Conservation (phyloP, 2,113 vertebrate species). For the Quiscalus mexicanus region DNA sequence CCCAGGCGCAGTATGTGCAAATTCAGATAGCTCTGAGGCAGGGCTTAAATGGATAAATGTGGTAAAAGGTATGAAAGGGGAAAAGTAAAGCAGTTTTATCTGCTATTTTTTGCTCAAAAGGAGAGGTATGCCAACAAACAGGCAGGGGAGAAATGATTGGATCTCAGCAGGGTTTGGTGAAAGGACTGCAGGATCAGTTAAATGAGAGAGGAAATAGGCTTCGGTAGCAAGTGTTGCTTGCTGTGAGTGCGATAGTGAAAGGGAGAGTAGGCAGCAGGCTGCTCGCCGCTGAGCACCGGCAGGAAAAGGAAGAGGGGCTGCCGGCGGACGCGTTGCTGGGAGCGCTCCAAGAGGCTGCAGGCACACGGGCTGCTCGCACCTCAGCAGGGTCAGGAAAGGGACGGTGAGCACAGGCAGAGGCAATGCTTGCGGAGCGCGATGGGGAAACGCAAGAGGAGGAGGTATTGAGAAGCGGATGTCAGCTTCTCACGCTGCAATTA, state of each 20-base stretch:
- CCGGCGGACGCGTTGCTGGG: not conserved
- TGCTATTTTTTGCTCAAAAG: not conserved
- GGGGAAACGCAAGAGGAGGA: not conserved
- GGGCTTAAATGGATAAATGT: not conserved
- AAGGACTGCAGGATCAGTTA: not conserved
- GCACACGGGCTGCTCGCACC: not conserved
- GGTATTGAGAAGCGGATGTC: not conserved
- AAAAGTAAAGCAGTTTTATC: not conserved
- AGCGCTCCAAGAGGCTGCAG: not conserved
- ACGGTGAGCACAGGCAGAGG: not conserved
- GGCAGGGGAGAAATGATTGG: not conserved
- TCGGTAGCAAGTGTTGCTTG: not conserved
- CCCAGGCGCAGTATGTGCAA: not conserved
- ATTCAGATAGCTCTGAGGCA: not conserved
- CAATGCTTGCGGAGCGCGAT: accelerated
- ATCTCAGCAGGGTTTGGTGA: not conserved
- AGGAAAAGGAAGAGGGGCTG: not conserved
- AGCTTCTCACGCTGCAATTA: not conserved
- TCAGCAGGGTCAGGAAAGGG: not conserved
- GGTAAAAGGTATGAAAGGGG: not conserved
- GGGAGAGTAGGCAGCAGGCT: not conserved
- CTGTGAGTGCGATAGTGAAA: not conserved
- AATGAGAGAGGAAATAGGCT: not conserved
- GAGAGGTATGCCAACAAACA: not conserved
- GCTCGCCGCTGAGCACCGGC: not conserved